Conservation (phyloP, 2,113 vertebrate genomes). For the Neofelis nebulosa region DNA sequence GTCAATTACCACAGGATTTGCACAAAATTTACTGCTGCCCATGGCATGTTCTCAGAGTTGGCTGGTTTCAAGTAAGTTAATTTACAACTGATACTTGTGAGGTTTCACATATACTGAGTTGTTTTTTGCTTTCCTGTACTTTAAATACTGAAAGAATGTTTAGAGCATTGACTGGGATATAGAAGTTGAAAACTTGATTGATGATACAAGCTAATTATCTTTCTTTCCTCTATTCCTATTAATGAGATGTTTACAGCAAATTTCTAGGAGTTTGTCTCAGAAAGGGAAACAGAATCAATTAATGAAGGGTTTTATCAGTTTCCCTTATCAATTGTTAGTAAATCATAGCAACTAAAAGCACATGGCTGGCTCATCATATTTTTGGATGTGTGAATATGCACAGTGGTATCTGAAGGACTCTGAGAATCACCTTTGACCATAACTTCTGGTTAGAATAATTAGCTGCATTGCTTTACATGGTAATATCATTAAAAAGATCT, state of each 20-base stretch:
- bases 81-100: constrained; percentile 12
- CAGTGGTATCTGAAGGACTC: not conserved
- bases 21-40: not conserved
- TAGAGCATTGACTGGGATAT: constrained; percentile 40
- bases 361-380: constrained; percentile 48
- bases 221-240: constrained; percentile 47
- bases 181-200: constrained; percentile 71
- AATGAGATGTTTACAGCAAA: constrained; percentile 67
- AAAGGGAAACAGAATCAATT: constrained; percentile 62
- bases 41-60: not conserved
- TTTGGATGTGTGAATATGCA: not conserved
- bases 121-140: not conserved
- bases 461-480: not conserved
- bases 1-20: constrained; percentile 30
- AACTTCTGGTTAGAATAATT: constrained; percentile 51
- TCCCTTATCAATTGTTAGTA: constrained; percentile 50
- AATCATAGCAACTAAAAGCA: constrained; percentile 45
- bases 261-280: constrained; percentile 56
- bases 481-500: not conserved
- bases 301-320: constrained; percentile 64
- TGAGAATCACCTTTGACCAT: constrained; percentile 12
- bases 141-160: constrained; percentile 33
- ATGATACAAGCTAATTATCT: constrained; percentile 68
- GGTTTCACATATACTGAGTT: not conserved
- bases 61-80: constrained; percentile 38